Evolutionary conservation across 2,888 invertebrate species (phyloP).

Genomic region (Folsomia candida): DNA sequence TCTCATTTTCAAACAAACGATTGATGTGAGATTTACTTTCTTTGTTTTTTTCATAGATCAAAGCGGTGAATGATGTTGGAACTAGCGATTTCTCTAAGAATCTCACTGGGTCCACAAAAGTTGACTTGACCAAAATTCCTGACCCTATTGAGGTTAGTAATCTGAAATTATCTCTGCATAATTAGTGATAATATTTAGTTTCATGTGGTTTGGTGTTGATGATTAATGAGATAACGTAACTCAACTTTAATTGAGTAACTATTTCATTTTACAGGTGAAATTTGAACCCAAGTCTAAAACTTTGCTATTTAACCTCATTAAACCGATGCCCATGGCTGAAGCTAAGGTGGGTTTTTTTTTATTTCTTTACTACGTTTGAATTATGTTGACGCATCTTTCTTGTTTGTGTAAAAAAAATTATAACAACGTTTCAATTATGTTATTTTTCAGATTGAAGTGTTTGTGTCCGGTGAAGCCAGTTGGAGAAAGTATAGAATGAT

Average conservation of each 20-base stretch:
- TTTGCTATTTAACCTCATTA: slow-evolving; percentile 70
- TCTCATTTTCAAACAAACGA: background rate
- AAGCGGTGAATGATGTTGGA: slow-evolving; percentile 83
- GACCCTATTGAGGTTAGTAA: slow-evolving; percentile 67
- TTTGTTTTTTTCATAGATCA: slow-evolving; percentile 64
- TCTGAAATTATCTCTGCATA: too few species aligned
- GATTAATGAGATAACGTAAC: too few species aligned
- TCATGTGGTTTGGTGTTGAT: too few species aligned
- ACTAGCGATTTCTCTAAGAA: slow-evolving; percentile 84
- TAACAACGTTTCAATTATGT: background rate
- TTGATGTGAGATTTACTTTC: slow-evolving; percentile 11
- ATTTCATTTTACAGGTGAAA: slow-evolving; percentile 59
- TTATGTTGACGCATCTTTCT: background rate
- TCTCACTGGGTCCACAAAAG: slow-evolving; percentile 74
- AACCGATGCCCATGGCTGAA: slow-evolving; percentile 45
- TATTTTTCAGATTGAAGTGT: slow-evolving; percentile 44
- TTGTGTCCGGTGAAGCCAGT: slow-evolving; percentile 65
- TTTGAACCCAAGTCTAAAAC: slow-evolving; percentile 75
- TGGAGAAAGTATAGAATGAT: slow-evolving; percentile 59
- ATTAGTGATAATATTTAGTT: too few species aligned
- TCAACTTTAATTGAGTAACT: too few species aligned
- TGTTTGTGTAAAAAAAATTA: background rate
- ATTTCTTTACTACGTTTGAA: background rate
- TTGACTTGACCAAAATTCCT: slow-evolving; percentile 70
- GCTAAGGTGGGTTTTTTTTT: slow-evolving; percentile 39